These are phyloP conservation scores for Dolichopus griseipennis DNA, from an alignment of 2,888 invertebrate genomes.

Conservation along the genomic window DNA sequence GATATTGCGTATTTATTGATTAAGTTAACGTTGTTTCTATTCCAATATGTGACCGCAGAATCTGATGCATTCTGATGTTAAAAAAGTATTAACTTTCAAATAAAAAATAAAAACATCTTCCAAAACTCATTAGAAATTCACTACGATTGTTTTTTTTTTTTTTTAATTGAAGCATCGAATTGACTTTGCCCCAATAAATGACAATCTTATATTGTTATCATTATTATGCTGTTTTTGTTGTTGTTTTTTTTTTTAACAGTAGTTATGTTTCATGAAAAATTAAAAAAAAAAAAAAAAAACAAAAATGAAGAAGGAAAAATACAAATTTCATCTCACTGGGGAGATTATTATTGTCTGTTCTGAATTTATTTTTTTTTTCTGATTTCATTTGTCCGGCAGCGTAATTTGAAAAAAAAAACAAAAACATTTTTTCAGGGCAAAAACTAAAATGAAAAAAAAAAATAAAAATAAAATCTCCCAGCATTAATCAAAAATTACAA, in stretches of 20 bases:
- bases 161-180: background rate
- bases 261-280: too few species aligned
- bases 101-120: too few species aligned
- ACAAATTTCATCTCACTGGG: background rate
- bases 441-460: background rate
- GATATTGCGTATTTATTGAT: too few species aligned
- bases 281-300: too few species aligned
- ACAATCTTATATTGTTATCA: background rate
- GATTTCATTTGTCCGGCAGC: background rate
- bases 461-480: background rate
- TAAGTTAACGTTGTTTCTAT: too few species aligned
- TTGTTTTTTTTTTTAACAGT: too few species aligned
- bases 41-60: too few species aligned
- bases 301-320: background rate
- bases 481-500: background rate
- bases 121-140: background rate
- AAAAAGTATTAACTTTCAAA: too few species aligned
- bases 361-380: background rate
- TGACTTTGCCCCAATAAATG: background rate
- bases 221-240: background rate
- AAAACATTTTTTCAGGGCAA: background rate
- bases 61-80: too few species aligned
- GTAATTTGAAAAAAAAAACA: background rate
- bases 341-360: background rate
- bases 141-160: too few species aligned